These are phyloP conservation scores for Meiosimyza decipiens DNA, from an alignment of 2,888 invertebrate genomes.

Conservation along the genomic window DNA sequence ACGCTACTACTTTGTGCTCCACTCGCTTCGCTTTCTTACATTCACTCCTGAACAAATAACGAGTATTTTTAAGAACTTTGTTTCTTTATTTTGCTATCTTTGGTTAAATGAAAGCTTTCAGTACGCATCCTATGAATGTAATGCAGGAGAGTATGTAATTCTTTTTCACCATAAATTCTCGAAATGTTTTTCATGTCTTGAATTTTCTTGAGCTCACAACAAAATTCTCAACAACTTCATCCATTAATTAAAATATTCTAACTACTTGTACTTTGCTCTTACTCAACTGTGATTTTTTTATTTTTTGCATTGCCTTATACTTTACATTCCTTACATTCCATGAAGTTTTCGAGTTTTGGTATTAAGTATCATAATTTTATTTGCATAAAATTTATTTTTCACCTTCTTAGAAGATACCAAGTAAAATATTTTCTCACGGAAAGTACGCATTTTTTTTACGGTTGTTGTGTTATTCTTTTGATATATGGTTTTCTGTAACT, in stretches of 20 bases:
- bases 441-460: slow-evolving; percentile 8
- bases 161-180: slow-evolving; percentile 32
- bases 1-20: not conserved
- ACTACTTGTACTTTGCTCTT: slow-evolving; percentile 40
- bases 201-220: slow-evolving; percentile 12
- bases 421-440: not conserved
- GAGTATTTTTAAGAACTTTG: not conserved
- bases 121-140: not conserved
- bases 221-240: slow-evolving; percentile 60
- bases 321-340: slow-evolving; percentile 15
- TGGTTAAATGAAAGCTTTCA: not conserved
- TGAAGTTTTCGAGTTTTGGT: slow-evolving; percentile 25
- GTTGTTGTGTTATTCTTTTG: slow-evolving; percentile 20
- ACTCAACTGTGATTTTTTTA: not conserved
- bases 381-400: slow-evolving; percentile 21
- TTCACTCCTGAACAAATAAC: too few relatives aligned
- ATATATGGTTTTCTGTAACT: slow-evolving; percentile 33
- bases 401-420: not conserved
- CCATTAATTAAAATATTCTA: slow-evolving; percentile 65
- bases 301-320: not conserved
- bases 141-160: slow-evolving; percentile 13
- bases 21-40: not conserved
- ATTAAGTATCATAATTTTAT: slow-evolving; percentile 26
- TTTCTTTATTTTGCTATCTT: not conserved
- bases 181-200: slow-evolving; percentile 27